Base-by-base conservation (phyloP, 2,797 vertebrate species). In the Rhincodon typus region DNA sequence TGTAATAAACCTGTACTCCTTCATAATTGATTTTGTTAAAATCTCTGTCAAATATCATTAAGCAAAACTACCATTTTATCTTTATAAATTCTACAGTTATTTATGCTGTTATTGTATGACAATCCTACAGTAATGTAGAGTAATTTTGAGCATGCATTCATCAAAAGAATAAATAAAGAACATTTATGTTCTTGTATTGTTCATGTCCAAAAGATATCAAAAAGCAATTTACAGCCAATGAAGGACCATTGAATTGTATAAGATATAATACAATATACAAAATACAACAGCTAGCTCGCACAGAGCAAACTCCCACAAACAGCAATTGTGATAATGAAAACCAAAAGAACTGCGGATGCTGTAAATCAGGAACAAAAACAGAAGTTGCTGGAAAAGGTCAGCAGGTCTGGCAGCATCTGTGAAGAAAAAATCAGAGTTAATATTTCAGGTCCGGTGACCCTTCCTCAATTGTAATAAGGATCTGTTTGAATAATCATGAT, bases 1-100 rank as follows among this genome's bases (percentile, higher is more conserved):
- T 69, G 90, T 34, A 57, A 34, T 95, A 50, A 74, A 77, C 69
- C 70, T 77, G 46, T 95, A 74, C 46, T 74, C 94, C 70, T 95
- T 34, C 69, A 77, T 53, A 74, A 95, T 77, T 95, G 69, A 77
- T 74, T 95, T 77, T 53, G 46, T 46, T 69, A 95, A 74, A 74
- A 95, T 93, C 66, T 42, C 62, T 67, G 66, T 93, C 62, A 93
- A 42, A 93, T 25, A 21, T n/a, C 38, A 93, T 93, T 69, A 93
- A 93, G n/a, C 90, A 93, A 93, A 93, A 67, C 21, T 67, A 34
- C 34, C 62, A 67, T n/a, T 62, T 62, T 62, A 13, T 62, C 57
- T 62, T 66, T 38, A 38, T 42, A 67, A 93, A n/a, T 42, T 93
- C 66, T 19, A 62, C 38, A 62, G 62, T 67, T 90, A 66, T 91